A percentile compares a stretch with the other conserved stretches of the same genome.
These are phyloP conservation scores for Panopea generosa DNA, from an alignment of 2,888 invertebrate species.

Conservation along the genomic window DNA sequence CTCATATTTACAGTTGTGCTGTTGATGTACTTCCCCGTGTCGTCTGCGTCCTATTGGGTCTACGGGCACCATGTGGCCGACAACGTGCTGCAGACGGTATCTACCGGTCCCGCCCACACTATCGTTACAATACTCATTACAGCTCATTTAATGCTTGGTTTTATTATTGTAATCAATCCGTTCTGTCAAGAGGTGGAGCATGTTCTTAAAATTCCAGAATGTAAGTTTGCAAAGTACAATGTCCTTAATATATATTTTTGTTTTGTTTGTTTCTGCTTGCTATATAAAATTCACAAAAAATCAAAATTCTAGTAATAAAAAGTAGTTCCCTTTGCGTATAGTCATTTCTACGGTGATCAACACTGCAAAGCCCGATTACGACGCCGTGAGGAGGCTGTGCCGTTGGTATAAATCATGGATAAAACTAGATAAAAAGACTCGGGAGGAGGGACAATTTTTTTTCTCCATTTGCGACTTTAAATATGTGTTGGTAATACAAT, in stretches of 20 bases:
- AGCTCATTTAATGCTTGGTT: conserved; percentile 89
- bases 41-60: conserved; percentile 89
- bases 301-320: too few relatives aligned
- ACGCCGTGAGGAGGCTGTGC: too few relatives aligned
- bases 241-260: too few relatives aligned
- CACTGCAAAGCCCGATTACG: too few relatives aligned
- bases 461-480: too few relatives aligned
- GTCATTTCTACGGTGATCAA: too few relatives aligned
- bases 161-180: conserved; percentile 90
- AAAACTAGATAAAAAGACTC: too few relatives aligned
- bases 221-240: conserved; percentile 87
- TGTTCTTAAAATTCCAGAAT: conserved; percentile 90
- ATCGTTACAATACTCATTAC: conserved; percentile 89
- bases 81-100: conserved; percentile 90
- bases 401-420: too few relatives aligned
- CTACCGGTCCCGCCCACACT: conserved; percentile 87
- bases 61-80: conserved; percentile 90
- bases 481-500: too few relatives aligned
- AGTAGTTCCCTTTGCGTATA: too few relatives aligned
- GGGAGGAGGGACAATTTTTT: too few relatives aligned
- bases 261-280: not conserved
- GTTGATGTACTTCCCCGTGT: conserved; percentile 90
- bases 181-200: conserved; percentile 93
- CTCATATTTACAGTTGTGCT: conserved; percentile 84
- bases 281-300: too few relatives aligned